Conservation (phyloP, 1,140 invertebrate genomes). For the Onthophagus taurus region DNA sequence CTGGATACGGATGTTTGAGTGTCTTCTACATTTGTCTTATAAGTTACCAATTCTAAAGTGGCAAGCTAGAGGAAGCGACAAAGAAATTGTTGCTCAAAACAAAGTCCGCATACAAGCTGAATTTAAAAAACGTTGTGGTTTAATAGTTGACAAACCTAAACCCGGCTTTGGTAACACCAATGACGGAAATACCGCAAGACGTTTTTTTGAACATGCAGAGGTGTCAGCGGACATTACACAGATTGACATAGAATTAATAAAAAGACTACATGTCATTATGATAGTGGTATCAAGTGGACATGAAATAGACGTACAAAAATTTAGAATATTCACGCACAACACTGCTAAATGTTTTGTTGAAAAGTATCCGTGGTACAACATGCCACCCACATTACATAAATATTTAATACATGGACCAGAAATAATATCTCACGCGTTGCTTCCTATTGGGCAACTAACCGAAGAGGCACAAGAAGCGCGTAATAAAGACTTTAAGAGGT, state of each 20-base stretch:
- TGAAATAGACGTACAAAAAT: constrained; percentile 6
- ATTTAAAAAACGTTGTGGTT: too few relatives aligned
- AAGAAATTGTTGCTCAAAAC: too few relatives aligned
- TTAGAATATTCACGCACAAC: constrained; percentile 1
- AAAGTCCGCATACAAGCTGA: too few relatives aligned
- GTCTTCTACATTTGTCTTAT: too few relatives aligned
- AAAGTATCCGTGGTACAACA: constrained; percentile 17
- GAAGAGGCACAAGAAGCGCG: constrained; percentile 10
- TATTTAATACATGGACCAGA: constrained; percentile 13
- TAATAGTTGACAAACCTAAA: too few relatives aligned
- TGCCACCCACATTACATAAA: constrained; percentile 16
- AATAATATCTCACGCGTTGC: constrained; percentile 11
- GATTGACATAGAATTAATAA: constrained; percentile 7
- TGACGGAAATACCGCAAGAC: too few relatives aligned
- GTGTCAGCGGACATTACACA: constrained; percentile 12
- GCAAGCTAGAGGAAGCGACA: too few relatives aligned
- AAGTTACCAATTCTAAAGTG: too few relatives aligned
- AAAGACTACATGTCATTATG: constrained; percentile 6
- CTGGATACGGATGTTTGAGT: too few relatives aligned
- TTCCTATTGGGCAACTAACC: constrained; percentile 16
- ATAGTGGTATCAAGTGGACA: constrained; percentile 2
- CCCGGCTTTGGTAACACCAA: too few relatives aligned
- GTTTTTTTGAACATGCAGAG: too few relatives aligned
- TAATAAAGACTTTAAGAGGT: constrained; percentile 10
- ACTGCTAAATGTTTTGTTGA: constrained; percentile 14